Percentiles rank a stretch among this genome's conserved stretches.
Conservation (phyloP, 2,888 invertebrate species). For the Limnephilus lunatus region DNA sequence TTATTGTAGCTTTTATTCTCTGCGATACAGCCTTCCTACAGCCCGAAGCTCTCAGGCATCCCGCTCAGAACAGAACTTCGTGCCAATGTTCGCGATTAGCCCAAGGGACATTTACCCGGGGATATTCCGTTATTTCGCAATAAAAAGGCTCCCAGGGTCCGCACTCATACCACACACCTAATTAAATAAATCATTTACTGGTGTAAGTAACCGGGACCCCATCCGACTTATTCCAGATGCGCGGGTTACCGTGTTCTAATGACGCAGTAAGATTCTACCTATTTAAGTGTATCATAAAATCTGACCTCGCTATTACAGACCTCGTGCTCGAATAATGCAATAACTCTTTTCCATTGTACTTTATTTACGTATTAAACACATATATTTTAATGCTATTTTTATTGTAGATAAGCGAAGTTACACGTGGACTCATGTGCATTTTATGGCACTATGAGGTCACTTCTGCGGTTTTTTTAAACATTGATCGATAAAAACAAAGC, state of each 20-base stretch:
- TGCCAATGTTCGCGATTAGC: constrained; percentile 59
- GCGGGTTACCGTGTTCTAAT: not conserved
- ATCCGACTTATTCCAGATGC: constrained; percentile 12
- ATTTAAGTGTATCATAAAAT: constrained; percentile 42
- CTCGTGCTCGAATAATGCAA: not conserved
- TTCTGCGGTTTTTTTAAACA: not conserved
- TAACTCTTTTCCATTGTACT: not conserved
- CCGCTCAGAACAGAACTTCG: not conserved
- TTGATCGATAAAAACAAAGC: not conserved
- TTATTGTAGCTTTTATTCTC: not conserved
- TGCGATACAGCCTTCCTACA: not conserved
- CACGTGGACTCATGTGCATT: not conserved
- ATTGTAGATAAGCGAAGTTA: not conserved
- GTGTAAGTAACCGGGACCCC: constrained; percentile 29
- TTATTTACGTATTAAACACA: not conserved
- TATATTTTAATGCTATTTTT: not conserved
- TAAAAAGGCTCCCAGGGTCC: constrained; percentile 47
- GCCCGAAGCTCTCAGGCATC: not conserved
- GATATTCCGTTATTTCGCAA: constrained; percentile 47
- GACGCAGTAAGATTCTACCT: not conserved
- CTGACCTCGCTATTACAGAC: not conserved
- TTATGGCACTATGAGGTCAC: not conserved
- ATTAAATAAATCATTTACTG: constrained; percentile 43
- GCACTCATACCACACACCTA: constrained; percentile 40
- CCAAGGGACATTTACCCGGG: constrained; percentile 62